These are phyloP conservation scores for Indicator maculatus DNA, from an alignment of 2,113 vertebrate genomes.

Conservation along the genomic window DNA sequence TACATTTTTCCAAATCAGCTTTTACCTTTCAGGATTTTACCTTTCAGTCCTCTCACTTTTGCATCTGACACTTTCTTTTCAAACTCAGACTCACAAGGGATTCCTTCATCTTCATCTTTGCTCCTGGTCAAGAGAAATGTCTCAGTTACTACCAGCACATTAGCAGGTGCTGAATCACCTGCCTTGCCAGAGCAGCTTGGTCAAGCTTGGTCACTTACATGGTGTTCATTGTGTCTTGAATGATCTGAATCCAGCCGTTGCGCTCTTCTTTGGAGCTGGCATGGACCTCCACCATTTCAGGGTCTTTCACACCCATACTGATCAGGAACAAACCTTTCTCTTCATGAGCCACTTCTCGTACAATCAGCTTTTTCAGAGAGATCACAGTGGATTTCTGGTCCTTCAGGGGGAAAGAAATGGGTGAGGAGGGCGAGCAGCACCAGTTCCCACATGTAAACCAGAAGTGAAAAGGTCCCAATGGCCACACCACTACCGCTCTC, in stretches of 20 bases:
- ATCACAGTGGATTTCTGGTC: slow-evolving; percentile 96
- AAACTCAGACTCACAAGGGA: slow-evolving; percentile 94
- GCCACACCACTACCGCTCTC: background rate
- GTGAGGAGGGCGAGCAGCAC: background rate
- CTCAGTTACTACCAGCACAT: background rate
- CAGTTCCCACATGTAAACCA: background rate
- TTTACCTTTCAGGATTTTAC: slow-evolving; percentile 67
- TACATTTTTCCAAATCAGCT: background rate
- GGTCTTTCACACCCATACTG: slow-evolving; percentile 86
- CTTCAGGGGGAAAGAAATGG: slow-evolving; percentile 58
- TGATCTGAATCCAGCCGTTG: slow-evolving; percentile 91
- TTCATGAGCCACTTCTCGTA: slow-evolving; percentile 97
- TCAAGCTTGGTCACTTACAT: slow-evolving; percentile 79
- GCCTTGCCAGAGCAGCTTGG: background rate
- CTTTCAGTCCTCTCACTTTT: slow-evolving; percentile 91
- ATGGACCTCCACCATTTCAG: slow-evolving; percentile 95
- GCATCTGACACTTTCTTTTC: slow-evolving; percentile 88
- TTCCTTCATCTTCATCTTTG: slow-evolving; percentile 95
- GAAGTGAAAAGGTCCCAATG: background rate
- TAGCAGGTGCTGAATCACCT: background rate
- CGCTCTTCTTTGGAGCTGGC: slow-evolving; percentile 92
- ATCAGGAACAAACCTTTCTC: slow-evolving; percentile 96
- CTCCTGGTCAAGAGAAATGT: slow-evolving; percentile 75
- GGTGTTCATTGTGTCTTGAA: slow-evolving; percentile 89
- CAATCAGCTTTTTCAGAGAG: slow-evolving; percentile 95